Evolutionary conservation across 2,797 vertebrate genomes (phyloP).

Genomic region (Odontamblyopus rebecca): DNA sequence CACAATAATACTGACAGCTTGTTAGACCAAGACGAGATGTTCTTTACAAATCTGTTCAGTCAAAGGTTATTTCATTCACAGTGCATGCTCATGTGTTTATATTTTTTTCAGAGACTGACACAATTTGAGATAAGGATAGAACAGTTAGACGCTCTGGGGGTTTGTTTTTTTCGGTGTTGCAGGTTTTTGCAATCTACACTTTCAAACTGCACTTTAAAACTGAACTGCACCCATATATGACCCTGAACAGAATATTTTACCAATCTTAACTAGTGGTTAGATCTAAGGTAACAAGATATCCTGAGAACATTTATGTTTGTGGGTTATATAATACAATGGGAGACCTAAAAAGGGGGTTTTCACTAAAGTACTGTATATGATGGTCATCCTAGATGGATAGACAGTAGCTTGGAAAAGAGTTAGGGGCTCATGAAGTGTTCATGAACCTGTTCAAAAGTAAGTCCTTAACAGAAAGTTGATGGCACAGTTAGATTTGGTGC

Average conservation of each 20-base stretch:
- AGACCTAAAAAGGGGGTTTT: too few species aligned
- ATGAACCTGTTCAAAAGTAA: background rate
- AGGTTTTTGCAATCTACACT: too few species aligned
- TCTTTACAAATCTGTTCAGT: background rate
- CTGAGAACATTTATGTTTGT: too few species aligned
- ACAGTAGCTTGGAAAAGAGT: background rate
- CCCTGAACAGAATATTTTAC: too few species aligned
- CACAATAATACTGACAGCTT: background rate
- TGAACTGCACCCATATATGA: too few species aligned
- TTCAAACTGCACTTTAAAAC: too few species aligned
- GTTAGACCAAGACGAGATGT: background rate
- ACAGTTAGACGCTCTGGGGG: too few species aligned
- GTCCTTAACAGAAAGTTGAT: slow-evolving; percentile 17
- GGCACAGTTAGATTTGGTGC: slow-evolving; percentile 49
- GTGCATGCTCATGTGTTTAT: background rate
- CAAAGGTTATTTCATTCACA: background rate
- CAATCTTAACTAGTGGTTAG: too few species aligned
- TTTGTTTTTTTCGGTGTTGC: too few species aligned
- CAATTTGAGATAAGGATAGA: background rate
- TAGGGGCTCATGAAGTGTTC: background rate
- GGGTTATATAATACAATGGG: too few species aligned
- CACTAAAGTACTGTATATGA: too few species aligned
- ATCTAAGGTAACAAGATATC: too few species aligned
- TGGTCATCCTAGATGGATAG: background rate
- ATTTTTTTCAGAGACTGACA: background rate